These are phyloP conservation scores for Sipunculus nudus DNA, from an alignment of 2,888 invertebrate genomes.

Conservation along the genomic window DNA sequence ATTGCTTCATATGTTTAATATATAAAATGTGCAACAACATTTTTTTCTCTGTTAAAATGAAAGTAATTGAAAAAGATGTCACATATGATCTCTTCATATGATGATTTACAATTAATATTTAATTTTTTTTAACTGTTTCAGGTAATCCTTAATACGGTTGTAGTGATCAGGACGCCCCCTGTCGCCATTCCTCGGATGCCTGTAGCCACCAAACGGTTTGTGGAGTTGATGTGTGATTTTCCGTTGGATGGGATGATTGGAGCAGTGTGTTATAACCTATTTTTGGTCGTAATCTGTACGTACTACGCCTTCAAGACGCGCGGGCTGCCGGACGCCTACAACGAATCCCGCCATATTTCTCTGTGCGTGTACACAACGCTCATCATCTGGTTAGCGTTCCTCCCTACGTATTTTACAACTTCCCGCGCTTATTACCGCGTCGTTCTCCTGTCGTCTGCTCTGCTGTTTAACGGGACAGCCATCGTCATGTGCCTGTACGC, in stretches of 20 bases:
- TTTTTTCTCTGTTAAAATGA: too few species aligned
- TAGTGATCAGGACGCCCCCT: slow-evolving; percentile 30
- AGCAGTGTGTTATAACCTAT: slow-evolving; percentile 48
- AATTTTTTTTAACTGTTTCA: slow-evolving; percentile 26
- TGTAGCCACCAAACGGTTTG: slow-evolving; percentile 34
- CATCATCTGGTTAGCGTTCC: slow-evolving; percentile 51
- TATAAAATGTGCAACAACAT: too few species aligned
- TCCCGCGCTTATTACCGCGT: slow-evolving; percentile 26
- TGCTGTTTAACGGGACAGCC: slow-evolving; percentile 44
- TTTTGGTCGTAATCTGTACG: slow-evolving; percentile 45
- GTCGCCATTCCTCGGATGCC: slow-evolving; percentile 38
- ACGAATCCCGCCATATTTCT: slow-evolving; percentile 51
- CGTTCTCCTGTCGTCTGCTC: slow-evolving; percentile 40
- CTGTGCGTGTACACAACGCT: slow-evolving; percentile 55
- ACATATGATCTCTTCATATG: too few species aligned
- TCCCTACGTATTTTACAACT: slow-evolving; percentile 51
- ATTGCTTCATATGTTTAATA: too few species aligned
- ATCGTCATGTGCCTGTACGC: slow-evolving; percentile 43
- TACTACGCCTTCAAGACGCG: slow-evolving; percentile 48
- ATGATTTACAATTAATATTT: too few species aligned
- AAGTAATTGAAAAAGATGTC: too few species aligned
- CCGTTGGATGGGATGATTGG: slow-evolving; percentile 41
- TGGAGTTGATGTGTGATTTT: slow-evolving; percentile 47
- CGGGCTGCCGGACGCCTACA: slow-evolving; percentile 49
- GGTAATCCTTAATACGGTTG: slow-evolving; percentile 34